Evolutionary conservation across 2,797 vertebrate genomes (phyloP), one percentile per base, ranked within the genome.

Genomic region (Parambassis ranga): DNA sequence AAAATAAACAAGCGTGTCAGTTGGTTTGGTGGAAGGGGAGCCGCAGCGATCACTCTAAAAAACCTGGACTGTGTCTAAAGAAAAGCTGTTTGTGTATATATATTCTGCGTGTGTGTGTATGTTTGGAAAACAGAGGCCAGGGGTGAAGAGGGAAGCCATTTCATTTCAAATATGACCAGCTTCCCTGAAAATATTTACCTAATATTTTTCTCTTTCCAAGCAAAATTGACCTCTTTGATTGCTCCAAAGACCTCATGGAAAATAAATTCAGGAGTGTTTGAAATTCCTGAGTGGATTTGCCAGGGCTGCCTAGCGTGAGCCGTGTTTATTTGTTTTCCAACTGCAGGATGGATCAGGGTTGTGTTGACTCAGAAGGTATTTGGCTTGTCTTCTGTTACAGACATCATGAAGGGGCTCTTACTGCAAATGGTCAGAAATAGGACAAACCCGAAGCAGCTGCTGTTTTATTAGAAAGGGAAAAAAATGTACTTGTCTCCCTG

Each of bases 131-230:
- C n/a, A 11, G 37, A 66, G 71, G 62, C 39, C 64, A 63, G 41
- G 37, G 68, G 50, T 57, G 66, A 79, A 71, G 47, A 81, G 75
- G 64, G 71, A 50, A 76, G 63, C 79, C 79, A 50, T 78, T 67
- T 58, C 76, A 75, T 88, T 93, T 91, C 81, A 90, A 89, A 91
- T 64, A 69, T 79, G 77, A 87, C 75, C 71, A 74, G 78, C 79
- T 87, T 90, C 79, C 83, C 46, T 59, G 65, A 89, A 92, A 95
- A 93, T 91, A 93, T 92, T 90, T 83, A 85, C 85, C 71, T 73
- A 75, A 90, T 88, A 85, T 81, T 75, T 91, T 90, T 89, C 70
- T 66, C 72, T 85, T 90, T 81, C 77, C 74, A 75, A 85, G 81
- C 73, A 66, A 89, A 90, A 88, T 79, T 77, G 83, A 89, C 75